Evolutionary conservation across 1,140 invertebrate genomes (phyloP).

Genomic region (Drosophila pectinifera): DNA sequence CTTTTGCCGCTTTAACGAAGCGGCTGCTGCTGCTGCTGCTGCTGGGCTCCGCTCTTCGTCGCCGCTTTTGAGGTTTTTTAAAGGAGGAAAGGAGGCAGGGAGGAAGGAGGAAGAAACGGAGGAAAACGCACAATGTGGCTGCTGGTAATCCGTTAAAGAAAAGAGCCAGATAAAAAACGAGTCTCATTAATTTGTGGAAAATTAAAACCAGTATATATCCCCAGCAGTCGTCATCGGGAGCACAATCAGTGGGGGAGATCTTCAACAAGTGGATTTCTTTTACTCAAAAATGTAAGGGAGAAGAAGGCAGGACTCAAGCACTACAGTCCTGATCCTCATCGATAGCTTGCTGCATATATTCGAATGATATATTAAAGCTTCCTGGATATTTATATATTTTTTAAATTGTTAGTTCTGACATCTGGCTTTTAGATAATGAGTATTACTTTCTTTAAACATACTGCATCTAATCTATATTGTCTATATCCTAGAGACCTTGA

Average conservation of each 20-base stretch:
- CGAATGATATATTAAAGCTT: neutral
- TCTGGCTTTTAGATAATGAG: too few relatives aligned
- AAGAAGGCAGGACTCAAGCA: too few relatives aligned
- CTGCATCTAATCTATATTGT: too few relatives aligned
- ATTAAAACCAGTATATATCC: conserved; percentile 13
- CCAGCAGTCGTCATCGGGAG: conserved; percentile 6
- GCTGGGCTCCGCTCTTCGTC: conserved; percentile 8
- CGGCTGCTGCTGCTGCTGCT: conserved; percentile 18
- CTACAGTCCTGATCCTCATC: too few relatives aligned
- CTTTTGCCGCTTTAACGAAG: conserved; percentile 23
- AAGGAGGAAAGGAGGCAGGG: neutral
- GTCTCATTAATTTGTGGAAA: conserved; percentile 23
- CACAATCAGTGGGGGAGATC: conserved; percentile 13
- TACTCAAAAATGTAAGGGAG: neutral
- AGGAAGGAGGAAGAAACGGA: neutral
- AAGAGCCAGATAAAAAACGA: conserved; percentile 18
- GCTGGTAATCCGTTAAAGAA: conserved; percentile 21
- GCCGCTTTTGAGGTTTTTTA: conserved; percentile 18
- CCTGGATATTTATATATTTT: too few relatives aligned
- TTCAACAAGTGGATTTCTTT: conserved; percentile 7
- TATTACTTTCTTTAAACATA: too few relatives aligned
- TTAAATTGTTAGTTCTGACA: too few relatives aligned
- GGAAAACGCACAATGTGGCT: conserved; percentile 25
- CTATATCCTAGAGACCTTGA: too few relatives aligned
- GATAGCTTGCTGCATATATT: neutral